phyloP scores from a whole-genome alignment of 1,140 invertebrate species.

The Luehdorfia chinensis region DNA sequence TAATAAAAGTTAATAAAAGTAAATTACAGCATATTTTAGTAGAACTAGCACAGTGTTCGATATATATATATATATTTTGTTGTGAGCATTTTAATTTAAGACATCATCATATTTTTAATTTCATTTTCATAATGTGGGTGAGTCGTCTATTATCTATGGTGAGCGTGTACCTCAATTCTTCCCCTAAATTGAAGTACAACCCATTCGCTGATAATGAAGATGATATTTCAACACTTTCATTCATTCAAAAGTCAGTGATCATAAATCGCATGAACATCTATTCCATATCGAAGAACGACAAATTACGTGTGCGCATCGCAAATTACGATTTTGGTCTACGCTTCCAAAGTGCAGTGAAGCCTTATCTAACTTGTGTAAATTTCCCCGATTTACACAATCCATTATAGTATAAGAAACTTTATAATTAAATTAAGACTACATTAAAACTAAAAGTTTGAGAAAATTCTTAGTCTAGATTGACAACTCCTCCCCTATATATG shows the following conservation, averaged over 20 bases:
- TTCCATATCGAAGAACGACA: constrained; percentile 19
- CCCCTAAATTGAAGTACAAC: constrained; percentile 62
- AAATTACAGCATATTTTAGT: constrained; percentile 69
- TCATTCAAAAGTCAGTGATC: constrained; percentile 25
- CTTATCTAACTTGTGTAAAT: constrained; percentile 66
- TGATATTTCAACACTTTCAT: constrained; percentile 27
- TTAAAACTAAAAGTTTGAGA: constrained; percentile 32
- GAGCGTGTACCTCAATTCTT: constrained; percentile 59
- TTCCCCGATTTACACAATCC: constrained; percentile 69
- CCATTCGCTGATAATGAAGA: constrained; percentile 35
- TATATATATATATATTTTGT: constrained; percentile 63
- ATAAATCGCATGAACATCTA: constrained; percentile 21
- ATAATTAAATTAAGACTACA: constrained; percentile 34
- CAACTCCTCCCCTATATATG: constrained; percentile 51
- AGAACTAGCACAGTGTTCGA: constrained; percentile 71
- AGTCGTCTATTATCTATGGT: constrained; percentile 23
- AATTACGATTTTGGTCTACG: constrained; percentile 52
- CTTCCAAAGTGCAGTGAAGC: constrained; percentile 56
- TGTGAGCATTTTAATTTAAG: constrained; percentile 65
- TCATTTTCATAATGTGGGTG: constrained; percentile 41
- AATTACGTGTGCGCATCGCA: constrained; percentile 57
- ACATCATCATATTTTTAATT: constrained; percentile 58
- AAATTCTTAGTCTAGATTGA: constrained; percentile 33
- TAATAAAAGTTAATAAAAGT: constrained; percentile 74
- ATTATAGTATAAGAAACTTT: constrained; percentile 34